Conservation (phyloP, 2,113 vertebrate genomes). For the Suncus etruscus region DNA sequence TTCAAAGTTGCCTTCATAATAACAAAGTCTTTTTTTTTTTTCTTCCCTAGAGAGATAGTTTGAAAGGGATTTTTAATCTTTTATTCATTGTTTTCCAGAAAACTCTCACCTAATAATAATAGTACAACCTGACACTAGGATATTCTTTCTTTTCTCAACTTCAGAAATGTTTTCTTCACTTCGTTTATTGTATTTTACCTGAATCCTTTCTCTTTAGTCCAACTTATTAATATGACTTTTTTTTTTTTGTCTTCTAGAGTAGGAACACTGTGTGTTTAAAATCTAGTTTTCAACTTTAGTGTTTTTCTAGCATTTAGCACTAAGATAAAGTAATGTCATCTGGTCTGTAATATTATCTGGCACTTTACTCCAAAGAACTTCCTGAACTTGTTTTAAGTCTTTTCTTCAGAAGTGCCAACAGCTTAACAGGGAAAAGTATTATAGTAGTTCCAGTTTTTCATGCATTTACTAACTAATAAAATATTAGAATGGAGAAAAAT, state of each 20-base stretch:
- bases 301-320: background rate
- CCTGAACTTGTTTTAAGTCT: background rate
- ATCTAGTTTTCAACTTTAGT: background rate
- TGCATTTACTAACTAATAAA: background rate
- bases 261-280: background rate
- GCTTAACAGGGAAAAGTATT: background rate
- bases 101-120: constrained; percentile 55
- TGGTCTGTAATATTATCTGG: background rate
- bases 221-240: background rate
- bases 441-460: background rate
- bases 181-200: constrained; percentile 10
- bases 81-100: constrained; percentile 60
- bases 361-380: constrained; percentile 3
- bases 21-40: constrained; percentile 3
- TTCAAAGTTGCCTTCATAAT: constrained; percentile 63
- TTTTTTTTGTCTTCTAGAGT: background rate
- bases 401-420: background rate
- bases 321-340: background rate
- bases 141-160: constrained; percentile 38
- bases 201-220: background rate
- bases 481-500: constrained; percentile 5
- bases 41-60: constrained; percentile 12
- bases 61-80: constrained; percentile 63
- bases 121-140: constrained; percentile 26
- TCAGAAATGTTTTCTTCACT: constrained; percentile 45